Conservation (phyloP, 2,113 vertebrate species). For the Steatornis caripensis region DNA sequence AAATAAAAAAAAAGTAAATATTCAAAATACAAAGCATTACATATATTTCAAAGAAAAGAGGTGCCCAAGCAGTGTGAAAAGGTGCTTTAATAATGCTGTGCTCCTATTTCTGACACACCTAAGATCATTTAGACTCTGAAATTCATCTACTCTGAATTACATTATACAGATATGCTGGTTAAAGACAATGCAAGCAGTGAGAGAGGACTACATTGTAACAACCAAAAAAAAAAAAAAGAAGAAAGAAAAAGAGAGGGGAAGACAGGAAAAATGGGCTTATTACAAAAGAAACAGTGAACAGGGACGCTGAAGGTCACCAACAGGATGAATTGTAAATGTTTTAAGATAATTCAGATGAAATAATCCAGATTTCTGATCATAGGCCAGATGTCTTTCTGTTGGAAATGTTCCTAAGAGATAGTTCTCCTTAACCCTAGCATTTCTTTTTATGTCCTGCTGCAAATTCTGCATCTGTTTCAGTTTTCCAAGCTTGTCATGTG, state of each 20-base stretch:
- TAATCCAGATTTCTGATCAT: neutral
- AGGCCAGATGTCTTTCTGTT: neutral
- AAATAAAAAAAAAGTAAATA: neutral
- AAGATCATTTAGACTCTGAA: neutral
- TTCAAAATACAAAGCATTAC: neutral
- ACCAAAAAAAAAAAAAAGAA: neutral
- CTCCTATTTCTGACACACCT: neutral
- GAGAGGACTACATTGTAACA: neutral
- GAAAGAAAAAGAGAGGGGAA: rapidly evolving
- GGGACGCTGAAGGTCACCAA: neutral
- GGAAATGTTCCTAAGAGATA: neutral
- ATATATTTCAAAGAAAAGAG: neutral
- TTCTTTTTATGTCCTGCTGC: neutral
- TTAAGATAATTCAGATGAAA: neutral
- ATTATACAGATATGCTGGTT: neutral
- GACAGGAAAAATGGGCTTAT: neutral
- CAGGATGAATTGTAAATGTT: neutral
- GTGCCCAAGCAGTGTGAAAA: neutral
- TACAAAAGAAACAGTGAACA: neutral
- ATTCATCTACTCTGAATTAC: neutral
- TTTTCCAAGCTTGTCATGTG: neutral
- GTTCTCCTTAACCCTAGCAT: neutral
- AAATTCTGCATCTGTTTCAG: neutral
- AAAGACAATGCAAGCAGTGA: neutral
- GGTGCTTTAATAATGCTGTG: neutral